Evolutionary conservation across 2,797 vertebrate species (phyloP).

Genomic region (Loriculus beryllinus): DNA sequence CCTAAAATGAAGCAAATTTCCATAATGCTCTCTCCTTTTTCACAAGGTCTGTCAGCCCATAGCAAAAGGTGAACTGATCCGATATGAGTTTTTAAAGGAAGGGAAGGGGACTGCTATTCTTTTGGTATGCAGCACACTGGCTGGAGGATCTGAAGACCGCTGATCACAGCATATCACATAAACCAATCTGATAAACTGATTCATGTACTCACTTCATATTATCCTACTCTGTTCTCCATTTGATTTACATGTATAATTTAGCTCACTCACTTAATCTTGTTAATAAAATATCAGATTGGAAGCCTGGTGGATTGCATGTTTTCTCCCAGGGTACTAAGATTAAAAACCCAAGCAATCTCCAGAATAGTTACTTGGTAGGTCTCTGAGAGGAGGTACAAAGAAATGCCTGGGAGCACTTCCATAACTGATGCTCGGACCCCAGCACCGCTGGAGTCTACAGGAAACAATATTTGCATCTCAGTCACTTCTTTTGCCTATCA

Average conservation of each 20-base stretch:
- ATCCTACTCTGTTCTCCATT: constrained; percentile 9
- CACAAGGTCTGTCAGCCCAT: not conserved
- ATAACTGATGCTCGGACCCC: not conserved
- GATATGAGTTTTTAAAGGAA: accelerated
- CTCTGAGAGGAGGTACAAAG: not conserved
- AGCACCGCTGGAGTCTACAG: not conserved
- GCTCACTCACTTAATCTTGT: constrained; percentile 47
- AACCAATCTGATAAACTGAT: not conserved
- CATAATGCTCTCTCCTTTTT: not conserved
- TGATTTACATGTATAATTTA: constrained; percentile 63
- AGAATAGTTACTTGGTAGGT: not conserved
- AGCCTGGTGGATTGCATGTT: constrained; percentile 4
- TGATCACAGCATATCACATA: not conserved
- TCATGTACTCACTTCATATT: not conserved
- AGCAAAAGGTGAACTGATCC: not conserved
- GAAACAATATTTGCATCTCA: not conserved
- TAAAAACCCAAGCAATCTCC: constrained; percentile 5
- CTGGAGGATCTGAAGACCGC: not conserved
- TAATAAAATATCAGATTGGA: constrained; percentile 43
- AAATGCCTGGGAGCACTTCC: not conserved
- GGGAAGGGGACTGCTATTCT: too few species aligned
- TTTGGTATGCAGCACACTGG: not conserved
- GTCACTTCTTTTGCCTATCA: not conserved
- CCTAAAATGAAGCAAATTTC: not conserved
- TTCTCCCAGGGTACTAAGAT: constrained; percentile 20